Conservation (phyloP, 2,888 invertebrate species). For the Drosophila fulvimacula region DNA sequence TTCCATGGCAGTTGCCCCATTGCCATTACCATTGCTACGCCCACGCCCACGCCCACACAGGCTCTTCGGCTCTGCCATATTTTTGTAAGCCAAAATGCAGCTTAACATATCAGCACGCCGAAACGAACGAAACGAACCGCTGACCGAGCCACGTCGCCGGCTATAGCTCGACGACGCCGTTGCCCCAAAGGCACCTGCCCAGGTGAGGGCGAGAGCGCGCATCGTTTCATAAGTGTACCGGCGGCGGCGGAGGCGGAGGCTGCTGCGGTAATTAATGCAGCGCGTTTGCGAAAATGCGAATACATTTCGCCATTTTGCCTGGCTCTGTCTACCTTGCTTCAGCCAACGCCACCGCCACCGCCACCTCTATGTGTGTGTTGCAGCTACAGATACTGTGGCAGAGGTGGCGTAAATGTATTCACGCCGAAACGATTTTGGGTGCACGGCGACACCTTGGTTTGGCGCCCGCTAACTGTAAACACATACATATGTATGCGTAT, state of each 20-base stretch:
- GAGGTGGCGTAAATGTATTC: slow-evolving; percentile 71
- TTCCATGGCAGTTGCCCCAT: slow-evolving; percentile 60
- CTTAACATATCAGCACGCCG: slow-evolving; percentile 74
- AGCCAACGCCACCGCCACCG: not conserved
- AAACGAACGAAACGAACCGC: slow-evolving; percentile 44
- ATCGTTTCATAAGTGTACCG: slow-evolving; percentile 24
- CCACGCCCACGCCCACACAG: not conserved
- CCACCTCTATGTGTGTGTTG: slow-evolving; percentile 16
- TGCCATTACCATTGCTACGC: slow-evolving; percentile 50
- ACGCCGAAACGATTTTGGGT: slow-evolving; percentile 79
- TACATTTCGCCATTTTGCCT: slow-evolving; percentile 71
- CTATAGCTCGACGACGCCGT: slow-evolving; percentile 32
- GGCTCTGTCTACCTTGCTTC: not conserved
- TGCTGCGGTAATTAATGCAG: slow-evolving; percentile 80
- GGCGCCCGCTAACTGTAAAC: slow-evolving; percentile 79
- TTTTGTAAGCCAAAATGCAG: slow-evolving; percentile 79
- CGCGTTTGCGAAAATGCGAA: slow-evolving; percentile 81
- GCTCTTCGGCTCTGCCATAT: slow-evolving; percentile 54
- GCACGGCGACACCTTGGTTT: slow-evolving; percentile 79
- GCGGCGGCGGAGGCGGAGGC: slow-evolving; percentile 20
- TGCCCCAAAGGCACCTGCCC: slow-evolving; percentile 64
- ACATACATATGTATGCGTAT: slow-evolving; percentile 69
- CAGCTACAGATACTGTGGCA: slow-evolving; percentile 34
- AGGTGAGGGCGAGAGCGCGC: not conserved
- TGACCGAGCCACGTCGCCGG: slow-evolving; percentile 60